phyloP scores from a whole-genome alignment of 2,888 invertebrate genomes.

The Pollenia angustigena region DNA sequence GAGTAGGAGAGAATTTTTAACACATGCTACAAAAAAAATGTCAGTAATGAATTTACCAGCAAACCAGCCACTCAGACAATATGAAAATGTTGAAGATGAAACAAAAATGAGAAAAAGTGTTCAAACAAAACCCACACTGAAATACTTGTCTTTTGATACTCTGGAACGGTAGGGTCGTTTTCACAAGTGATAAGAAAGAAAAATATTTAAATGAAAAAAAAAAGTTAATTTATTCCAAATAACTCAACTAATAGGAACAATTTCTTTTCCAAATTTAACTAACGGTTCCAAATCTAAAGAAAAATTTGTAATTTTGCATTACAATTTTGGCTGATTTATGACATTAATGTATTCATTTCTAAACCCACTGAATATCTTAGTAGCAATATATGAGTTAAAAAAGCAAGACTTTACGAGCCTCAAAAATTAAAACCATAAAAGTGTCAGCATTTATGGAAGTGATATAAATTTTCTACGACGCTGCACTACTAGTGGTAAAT shows the following conservation, averaged over 20 bases:
- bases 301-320: too few species aligned
- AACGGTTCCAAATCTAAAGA: too few species aligned
- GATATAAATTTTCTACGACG: not conserved
- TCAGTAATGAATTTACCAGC: slow-evolving; percentile 26
- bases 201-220: not conserved
- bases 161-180: not conserved
- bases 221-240: not conserved
- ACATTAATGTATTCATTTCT: too few species aligned
- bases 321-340: too few species aligned
- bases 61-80: slow-evolving; percentile 41
- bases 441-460: slow-evolving; percentile 18
- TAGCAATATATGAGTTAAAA: not conserved
- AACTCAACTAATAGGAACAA: too few species aligned
- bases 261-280: too few species aligned
- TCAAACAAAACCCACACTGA: not conserved
- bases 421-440: slow-evolving; percentile 14
- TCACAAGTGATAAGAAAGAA: not conserved
- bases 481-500: too few species aligned
- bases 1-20: not conserved
- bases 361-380: not conserved
- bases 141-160: slow-evolving; percentile 1
- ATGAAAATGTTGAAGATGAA: slow-evolving; percentile 30
- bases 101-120: not conserved
- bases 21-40: slow-evolving; percentile 1
- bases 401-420: slow-evolving; percentile 2